A percentile compares a stretch with the other conserved stretches of the same genome.
These are phyloP conservation scores for Bellardia pandia DNA, from an alignment of 2,888 invertebrate genomes.

Conservation along the genomic window DNA sequence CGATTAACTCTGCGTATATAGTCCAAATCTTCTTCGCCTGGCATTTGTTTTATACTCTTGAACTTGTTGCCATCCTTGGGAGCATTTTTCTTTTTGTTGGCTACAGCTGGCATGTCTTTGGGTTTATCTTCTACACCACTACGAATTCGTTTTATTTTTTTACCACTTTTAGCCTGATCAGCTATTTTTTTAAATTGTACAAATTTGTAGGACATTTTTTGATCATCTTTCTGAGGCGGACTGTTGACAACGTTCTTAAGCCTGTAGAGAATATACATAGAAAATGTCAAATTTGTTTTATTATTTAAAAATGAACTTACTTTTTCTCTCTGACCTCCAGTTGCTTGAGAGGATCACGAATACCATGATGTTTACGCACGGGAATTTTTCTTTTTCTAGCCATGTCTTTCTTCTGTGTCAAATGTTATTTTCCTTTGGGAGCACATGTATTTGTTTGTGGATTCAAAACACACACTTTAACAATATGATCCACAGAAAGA, in stretches of 20 bases:
- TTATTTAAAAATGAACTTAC: constrained; percentile 84
- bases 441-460: constrained; percentile 52
- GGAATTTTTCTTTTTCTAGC: constrained; percentile 89
- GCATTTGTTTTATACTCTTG: constrained; percentile 86
- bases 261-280: constrained; percentile 83
- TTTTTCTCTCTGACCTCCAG: constrained; percentile 84
- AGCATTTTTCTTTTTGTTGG: constrained; percentile 64
- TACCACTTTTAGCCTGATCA: constrained; percentile 83
- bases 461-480: neutral
- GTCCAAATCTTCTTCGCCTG: constrained; percentile 87
- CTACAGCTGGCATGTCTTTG: neutral
- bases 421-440: neutral
- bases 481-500: neutral
- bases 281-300: neutral
- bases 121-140: constrained; percentile 81
- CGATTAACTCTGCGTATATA: constrained; percentile 88
- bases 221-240: constrained; percentile 89
- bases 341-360: constrained; percentile 91
- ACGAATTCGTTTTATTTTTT: constrained; percentile 79
- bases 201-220: constrained; percentile 90
- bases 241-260: constrained; percentile 90
- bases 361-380: constrained; percentile 90
- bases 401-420: constrained; percentile 84
- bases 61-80: constrained; percentile 82
- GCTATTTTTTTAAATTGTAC: constrained; percentile 87